Base-by-base conservation (phyloP, 2,113 vertebrate genomes). In the Oreocharis arfaki region DNA sequence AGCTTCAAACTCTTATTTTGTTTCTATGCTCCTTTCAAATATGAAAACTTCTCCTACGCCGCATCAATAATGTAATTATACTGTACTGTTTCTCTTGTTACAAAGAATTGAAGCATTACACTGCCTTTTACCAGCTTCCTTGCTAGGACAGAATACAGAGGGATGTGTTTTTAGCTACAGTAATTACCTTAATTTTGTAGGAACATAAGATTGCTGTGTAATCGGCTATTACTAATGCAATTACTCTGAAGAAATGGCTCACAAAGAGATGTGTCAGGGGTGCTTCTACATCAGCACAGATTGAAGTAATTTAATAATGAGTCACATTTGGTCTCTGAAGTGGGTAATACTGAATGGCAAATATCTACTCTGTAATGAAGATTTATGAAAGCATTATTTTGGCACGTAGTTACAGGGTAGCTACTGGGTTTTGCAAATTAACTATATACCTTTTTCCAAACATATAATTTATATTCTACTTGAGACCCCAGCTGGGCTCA, bases 111-210 rank as follows among this genome's bases (percentile, higher is more conserved):
- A 89, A 96, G 82, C 44, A 92, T 92, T 89, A 69, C 87, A 65
- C 52, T 61, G 91, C 83, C 89, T 92, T 89, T 93, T 74, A 88
- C 65, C 70, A 92, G 90, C 87, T 86, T 89, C 89, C 91, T 94
- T 91, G 80, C 95, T 91, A 94, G 49, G 84, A 82, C 47, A 89
- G 83, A 90, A 86, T 84, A 95, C 42, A 96, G 96, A 93, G 33
- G 88, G 95, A 97, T 96, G 75, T 90, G 80, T 95, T 95, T 96
- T 94, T 93, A 95, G 94, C 81, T 93, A 61, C 95, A 93, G 90
- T 96, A 97, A 97, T 97, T 97, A 96, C 90, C 68, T 96, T 97
- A 97, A 97, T 97, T 97, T 96, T 84, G 83, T 82, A 90, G 95
- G 96, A 97, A 97, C 95, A 95, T 77, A 92, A 94, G 95, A 96